Evolutionary conservation across 2,797 vertebrate genomes (phyloP).

Genomic region (Melanotaenia boesemani): DNA sequence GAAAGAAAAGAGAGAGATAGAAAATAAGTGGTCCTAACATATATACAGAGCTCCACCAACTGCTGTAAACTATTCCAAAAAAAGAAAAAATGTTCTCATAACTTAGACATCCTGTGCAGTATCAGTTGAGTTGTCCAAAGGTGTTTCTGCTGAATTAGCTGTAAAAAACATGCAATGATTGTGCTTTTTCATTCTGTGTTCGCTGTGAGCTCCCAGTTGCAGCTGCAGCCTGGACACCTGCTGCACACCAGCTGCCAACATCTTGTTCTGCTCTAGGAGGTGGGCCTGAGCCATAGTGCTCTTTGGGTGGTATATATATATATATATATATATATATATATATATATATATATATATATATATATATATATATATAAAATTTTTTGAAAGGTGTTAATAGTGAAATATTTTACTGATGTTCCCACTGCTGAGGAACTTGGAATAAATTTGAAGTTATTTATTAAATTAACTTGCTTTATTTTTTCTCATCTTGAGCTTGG

Average conservation of each 20-base stretch:
- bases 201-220: neutral
- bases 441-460: slow-evolving; percentile 83
- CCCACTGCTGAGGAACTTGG: slow-evolving; percentile 65
- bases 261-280: slow-evolving; percentile 26
- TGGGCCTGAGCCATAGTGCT: slow-evolving; percentile 39
- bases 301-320: slow-evolving; percentile 35
- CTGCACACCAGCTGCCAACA: slow-evolving; percentile 19
- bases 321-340: slow-evolving; percentile 48
- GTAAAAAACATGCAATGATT: slow-evolving; percentile 13
- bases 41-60: neutral
- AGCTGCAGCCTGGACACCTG: slow-evolving; percentile 12
- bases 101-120: slow-evolving; percentile 14
- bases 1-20: neutral
- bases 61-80: neutral
- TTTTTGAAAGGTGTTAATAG: slow-evolving; percentile 74
- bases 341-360: slow-evolving; percentile 40
- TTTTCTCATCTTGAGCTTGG: slow-evolving; percentile 10
- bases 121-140: slow-evolving; percentile 8
- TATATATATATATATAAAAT: slow-evolving; percentile 51
- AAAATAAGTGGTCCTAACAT: neutral
- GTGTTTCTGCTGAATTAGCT: slow-evolving; percentile 28
- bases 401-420: slow-evolving; percentile 67
- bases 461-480: slow-evolving; percentile 67
- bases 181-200: slow-evolving; percentile 29
- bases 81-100: neutral